Evolutionary conservation across 1,140 invertebrate species (phyloP).

Genomic region (Musca vetustissima): DNA sequence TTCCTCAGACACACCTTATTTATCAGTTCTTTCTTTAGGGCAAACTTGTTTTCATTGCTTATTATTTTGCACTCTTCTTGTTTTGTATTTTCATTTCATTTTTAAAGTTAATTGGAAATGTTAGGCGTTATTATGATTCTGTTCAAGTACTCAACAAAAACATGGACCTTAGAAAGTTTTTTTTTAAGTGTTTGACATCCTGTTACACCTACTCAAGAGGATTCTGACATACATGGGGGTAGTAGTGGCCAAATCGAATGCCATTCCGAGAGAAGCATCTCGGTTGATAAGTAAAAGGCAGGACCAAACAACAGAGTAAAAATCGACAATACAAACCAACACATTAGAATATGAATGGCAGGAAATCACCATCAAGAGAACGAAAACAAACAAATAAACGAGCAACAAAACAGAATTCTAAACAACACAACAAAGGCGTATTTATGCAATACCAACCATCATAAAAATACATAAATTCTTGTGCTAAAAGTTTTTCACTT

Average conservation of each 20-base stretch:
- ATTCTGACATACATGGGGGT: no score
- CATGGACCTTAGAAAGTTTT: conserved; percentile 10
- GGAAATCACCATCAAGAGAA: conserved; percentile 10
- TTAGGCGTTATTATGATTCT: conserved; percentile 4
- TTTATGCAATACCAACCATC: conserved; percentile 20
- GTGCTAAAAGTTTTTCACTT: background rate
- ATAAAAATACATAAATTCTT: conserved; percentile 17
- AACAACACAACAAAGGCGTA: conserved; percentile 19
- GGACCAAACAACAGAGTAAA: background rate
- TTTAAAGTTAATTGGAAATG: no score
- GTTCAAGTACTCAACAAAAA: background rate
- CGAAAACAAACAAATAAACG: background rate
- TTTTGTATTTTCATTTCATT: no score
- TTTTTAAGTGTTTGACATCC: conserved; percentile 14
- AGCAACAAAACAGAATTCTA: conserved; percentile 6
- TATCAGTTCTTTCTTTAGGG: no score
- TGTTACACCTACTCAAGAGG: background rate
- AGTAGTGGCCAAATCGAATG: no score
- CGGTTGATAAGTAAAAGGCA: background rate
- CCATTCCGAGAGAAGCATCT: no score
- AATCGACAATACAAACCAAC: background rate
- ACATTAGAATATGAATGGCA: conserved; percentile 12
- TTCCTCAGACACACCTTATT: no score
- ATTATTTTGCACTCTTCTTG: no score
- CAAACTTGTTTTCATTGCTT: no score